Evolutionary conservation across 2,888 invertebrate genomes (phyloP), one percentile per base, ranked within the genome.

Genomic region (Drosophila quinaria): DNA sequence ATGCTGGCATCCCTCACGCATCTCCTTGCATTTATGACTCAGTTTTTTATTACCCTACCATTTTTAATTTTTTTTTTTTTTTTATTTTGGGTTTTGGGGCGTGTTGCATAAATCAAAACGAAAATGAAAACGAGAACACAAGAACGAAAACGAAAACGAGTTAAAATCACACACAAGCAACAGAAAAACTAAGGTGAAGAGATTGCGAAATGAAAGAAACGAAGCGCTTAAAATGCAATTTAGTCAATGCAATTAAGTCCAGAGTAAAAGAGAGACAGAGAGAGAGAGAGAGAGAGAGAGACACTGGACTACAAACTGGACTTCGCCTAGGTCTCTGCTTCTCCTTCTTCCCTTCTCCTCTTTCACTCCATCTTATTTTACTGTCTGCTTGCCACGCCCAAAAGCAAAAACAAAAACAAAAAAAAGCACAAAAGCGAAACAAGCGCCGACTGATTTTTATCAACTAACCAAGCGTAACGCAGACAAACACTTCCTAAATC

Each of bases 401-500:
- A 49, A n/a, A 8, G 22, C n/a, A n/a, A n/a, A n/a, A n/a, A n/a
- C n/a, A n/a, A 44, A 13, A 37, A 37, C n/a, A 8, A 37, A n/a
- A 4, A 37, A n/a, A 17, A 56, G 61, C 62, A 63, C 58, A 79
- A 74, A 68, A 70, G 65, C 78, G 33, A 62, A 74, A 66, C 70
- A 69, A 76, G 59, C 72, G 75, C 75, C 80, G 84, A 82, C 84
- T 82, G 91, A 91, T 91, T 91, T 90, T 84, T 91, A 91, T 91
- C 91, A 89, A 89, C 91, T 91, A 91, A 89, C 91, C 91, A 91
- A 90, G 91, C 91, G 89, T 89, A 89, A 90, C 89, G 83, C 83
- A 86, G 83, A 87, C 89, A 91, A 91, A 91, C 91, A 91, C 91
- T 91, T 91, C 90, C 91, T 91, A 91, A 91, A 91, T 91, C 91